phyloP scores from a whole-genome alignment of 2,888 invertebrate genomes.

The Phyllotreta striolata region DNA sequence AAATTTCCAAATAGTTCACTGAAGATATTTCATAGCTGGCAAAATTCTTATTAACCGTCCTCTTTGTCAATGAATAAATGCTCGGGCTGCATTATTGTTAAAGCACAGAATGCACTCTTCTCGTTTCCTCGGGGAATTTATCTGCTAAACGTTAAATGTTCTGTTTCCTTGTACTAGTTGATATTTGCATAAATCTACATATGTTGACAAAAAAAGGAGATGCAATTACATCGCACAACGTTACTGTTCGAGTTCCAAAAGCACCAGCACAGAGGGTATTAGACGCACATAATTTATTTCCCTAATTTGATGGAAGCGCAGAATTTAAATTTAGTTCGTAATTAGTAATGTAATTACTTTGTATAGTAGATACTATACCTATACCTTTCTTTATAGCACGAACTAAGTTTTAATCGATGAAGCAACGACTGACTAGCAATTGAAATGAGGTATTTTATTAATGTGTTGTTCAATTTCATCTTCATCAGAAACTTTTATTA shows the following conservation, averaged over 20 bases:
- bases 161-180: slow-evolving; percentile 20
- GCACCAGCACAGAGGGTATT: not conserved
- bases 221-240: slow-evolving; percentile 13
- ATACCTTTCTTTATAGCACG: too few relatives aligned
- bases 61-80: not conserved
- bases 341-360: not conserved
- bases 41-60: not conserved
- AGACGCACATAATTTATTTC: too few relatives aligned
- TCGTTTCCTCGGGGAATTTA: slow-evolving; percentile 15
- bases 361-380: too few relatives aligned
- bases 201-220: slow-evolving; percentile 24
- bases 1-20: too few relatives aligned
- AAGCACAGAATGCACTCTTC: slow-evolving; percentile 16
- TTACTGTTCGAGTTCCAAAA: not conserved
- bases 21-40: too few relatives aligned
- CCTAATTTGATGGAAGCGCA: too few relatives aligned
- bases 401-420: too few relatives aligned
- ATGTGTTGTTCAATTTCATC: too few relatives aligned
- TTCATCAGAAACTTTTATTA: too few relatives aligned
- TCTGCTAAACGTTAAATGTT: slow-evolving; percentile 24
- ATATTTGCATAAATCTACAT: slow-evolving; percentile 30
- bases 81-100: slow-evolving; percentile 10
- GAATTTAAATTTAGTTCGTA: not conserved
- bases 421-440: too few relatives aligned
- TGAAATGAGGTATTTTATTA: too few relatives aligned